Evolutionary conservation across 2,797 vertebrate species (phyloP).

Genomic region (Hypotaenidia okinawae): DNA sequence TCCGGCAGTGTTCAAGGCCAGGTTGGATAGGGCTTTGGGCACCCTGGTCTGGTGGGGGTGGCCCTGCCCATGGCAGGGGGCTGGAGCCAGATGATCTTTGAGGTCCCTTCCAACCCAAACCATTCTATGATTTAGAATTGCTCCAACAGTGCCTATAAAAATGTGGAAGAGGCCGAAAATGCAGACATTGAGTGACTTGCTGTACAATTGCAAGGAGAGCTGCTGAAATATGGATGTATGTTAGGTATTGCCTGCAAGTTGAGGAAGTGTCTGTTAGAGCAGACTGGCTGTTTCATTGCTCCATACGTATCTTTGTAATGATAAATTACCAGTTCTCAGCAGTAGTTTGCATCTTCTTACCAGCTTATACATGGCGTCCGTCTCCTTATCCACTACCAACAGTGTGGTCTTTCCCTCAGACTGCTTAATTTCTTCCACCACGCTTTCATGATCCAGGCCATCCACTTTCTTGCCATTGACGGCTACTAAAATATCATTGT

Average conservation of each 20-base stretch:
- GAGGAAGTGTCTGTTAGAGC: neutral
- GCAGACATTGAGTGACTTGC: neutral
- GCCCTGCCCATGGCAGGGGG: no score
- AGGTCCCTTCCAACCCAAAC: no score
- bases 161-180: neutral
- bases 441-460: slow-evolving; percentile 80
- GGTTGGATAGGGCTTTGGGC: no score
- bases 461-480: slow-evolving; percentile 85
- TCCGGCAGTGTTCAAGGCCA: no score
- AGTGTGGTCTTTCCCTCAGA: slow-evolving; percentile 81
- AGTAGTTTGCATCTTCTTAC: slow-evolving; percentile 71
- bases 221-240: neutral
- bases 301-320: neutral
- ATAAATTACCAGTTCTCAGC: neutral
- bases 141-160: neutral
- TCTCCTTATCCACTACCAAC: slow-evolving; percentile 87
- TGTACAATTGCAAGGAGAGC: neutral
- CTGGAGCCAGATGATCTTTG: no score
- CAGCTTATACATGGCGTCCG: slow-evolving; percentile 85
- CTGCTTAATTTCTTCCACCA: slow-evolving; percentile 84
- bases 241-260: neutral
- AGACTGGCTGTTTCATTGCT: neutral
- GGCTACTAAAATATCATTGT: slow-evolving; percentile 87
- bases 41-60: no score
- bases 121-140: neutral